A percentile compares a stretch with the other conserved stretches of the same genome.
phyloP scores from a whole-genome alignment of 2,888 invertebrate genomes.

The Brassicogethes aeneus region DNA sequence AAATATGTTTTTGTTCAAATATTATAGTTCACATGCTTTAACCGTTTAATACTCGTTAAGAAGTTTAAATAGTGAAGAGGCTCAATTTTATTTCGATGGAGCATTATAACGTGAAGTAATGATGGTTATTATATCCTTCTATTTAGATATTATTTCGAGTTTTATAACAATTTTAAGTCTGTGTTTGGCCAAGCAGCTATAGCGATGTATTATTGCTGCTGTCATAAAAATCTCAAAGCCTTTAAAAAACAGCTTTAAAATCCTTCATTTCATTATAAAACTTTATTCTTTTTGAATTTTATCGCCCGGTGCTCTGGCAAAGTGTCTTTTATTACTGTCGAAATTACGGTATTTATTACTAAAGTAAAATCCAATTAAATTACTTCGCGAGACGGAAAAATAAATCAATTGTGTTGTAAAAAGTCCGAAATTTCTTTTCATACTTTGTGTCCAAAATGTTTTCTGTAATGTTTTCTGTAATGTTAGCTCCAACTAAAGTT shows the following conservation, averaged over 20 bases:
- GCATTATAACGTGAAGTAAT: no score
- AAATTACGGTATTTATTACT: background rate
- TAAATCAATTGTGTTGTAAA: background rate
- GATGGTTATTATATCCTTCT: no score
- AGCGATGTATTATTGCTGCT: background rate
- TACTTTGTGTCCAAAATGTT: background rate
- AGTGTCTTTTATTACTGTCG: background rate
- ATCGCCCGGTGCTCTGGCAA: background rate
- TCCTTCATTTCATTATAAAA: constrained; percentile 3
- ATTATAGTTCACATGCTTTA: no score
- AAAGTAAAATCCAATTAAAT: background rate
- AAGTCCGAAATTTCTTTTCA: background rate
- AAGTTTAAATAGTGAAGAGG: no score
- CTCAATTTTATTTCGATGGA: no score
- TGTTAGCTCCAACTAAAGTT: no score
- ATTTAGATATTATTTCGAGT: background rate
- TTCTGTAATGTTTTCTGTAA: no score
- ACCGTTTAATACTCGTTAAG: no score
- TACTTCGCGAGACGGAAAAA: no score
- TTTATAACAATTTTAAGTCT: background rate
- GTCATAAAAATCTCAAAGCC: background rate
- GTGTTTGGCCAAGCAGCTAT: background rate
- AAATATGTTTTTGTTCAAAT: no score
- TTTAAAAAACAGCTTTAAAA: constrained; percentile 2
- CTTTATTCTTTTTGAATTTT: background rate